Conservation (phyloP, 1,140 invertebrate species). For the Drosophila kepulauana region DNA sequence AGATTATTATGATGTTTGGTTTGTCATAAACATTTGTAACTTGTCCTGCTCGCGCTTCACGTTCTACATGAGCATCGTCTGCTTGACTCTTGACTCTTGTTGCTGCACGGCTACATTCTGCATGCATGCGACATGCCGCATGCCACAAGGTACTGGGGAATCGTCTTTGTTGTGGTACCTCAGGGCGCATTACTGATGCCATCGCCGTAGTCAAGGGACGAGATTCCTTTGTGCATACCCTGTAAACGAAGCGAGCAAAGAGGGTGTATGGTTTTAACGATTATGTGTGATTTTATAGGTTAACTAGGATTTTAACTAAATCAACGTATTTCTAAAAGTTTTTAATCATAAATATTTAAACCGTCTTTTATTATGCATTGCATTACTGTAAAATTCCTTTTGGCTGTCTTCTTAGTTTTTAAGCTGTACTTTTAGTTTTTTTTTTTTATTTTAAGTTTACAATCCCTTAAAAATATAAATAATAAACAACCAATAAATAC, state of each 20-base stretch:
- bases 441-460: no score
- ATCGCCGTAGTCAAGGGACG: background rate
- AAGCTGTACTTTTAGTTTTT: no score
- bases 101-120: constrained; percentile 11
- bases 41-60: constrained; percentile 52
- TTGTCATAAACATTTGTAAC: constrained; percentile 84
- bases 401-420: no score
- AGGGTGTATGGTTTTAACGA: background rate
- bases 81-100: background rate
- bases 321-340: no score
- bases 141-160: constrained; percentile 17
- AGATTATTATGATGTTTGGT: constrained; percentile 82
- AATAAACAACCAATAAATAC: no score
- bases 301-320: no score
- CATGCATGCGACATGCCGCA: constrained; percentile 7
- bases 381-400: no score
- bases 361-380: no score
- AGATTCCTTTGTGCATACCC: constrained; percentile 24
- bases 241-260: background rate
- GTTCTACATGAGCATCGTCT: constrained; percentile 10
- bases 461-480: no score
- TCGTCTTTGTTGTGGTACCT: constrained; percentile 25
- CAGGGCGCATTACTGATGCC: constrained; percentile 4
- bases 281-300: no score
- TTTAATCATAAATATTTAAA: no score